These are phyloP conservation scores for Leptopilina clavipes DNA, from an alignment of 1,140 invertebrate genomes.

Conservation along the genomic window DNA sequence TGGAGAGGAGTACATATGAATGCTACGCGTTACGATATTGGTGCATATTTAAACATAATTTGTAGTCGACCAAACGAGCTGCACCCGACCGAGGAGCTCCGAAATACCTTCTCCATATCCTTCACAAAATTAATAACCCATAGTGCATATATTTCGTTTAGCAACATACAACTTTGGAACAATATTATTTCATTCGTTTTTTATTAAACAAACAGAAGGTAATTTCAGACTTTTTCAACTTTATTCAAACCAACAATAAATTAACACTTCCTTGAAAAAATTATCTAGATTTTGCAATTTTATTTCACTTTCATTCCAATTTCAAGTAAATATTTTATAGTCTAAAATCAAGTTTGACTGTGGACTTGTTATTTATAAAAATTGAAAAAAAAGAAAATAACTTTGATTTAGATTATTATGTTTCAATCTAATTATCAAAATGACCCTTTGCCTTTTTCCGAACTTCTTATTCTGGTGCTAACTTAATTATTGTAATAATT, in stretches of 20 bases:
- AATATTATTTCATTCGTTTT: conserved; percentile 64
- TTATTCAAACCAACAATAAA: neutral
- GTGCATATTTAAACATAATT: conserved; percentile 66
- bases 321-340: too few relatives aligned
- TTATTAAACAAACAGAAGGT: conserved; percentile 61
- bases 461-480: too few relatives aligned
- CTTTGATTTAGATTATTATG: too few relatives aligned
- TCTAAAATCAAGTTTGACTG: too few relatives aligned
- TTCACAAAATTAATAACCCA: conserved; percentile 49
- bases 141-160: conserved; percentile 38
- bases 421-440: too few relatives aligned
- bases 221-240: conserved; percentile 40
- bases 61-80: conserved; percentile 55
- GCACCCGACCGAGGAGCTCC: conserved; percentile 63
- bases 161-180: conserved; percentile 55
- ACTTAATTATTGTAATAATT: too few relatives aligned
- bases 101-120: conserved; percentile 42
- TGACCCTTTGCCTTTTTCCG: too few relatives aligned
- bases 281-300: too few relatives aligned
- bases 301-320: too few relatives aligned
- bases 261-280: too few relatives aligned
- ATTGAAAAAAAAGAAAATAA: too few relatives aligned
- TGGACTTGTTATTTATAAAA: too few relatives aligned
- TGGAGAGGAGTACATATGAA: conserved; percentile 63
- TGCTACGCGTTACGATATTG: conserved; percentile 45